Evolutionary conservation across 2,113 vertebrate species (phyloP), one percentile per base, ranked within the genome.

Genomic region (Paradoxurus hermaphroditus): DNA sequence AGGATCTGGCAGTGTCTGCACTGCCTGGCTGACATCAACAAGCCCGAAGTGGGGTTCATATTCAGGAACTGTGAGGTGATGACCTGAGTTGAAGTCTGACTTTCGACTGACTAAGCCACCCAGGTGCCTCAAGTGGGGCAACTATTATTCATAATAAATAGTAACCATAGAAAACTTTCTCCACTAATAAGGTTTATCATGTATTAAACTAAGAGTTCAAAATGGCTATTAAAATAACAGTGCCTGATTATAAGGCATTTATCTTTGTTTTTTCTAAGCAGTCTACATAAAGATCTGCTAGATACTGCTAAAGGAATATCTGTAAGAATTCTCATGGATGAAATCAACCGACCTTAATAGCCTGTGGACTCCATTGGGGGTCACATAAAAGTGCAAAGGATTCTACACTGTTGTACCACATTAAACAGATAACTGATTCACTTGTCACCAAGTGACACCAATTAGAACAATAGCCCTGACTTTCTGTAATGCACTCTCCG

Each of bases 361-460:
- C 53, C 89, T 86, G 49, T 88, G 59, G 59, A 1, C 23, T 97
- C 65, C 44, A 82, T 62, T 31, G 51, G 53, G 39, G 13, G n/a
- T 92, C 67, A 96, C 25, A 77, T 15, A 23, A 85, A 79, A 95
- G 15, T 67, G 14, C 5, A 90, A 95, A 94, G 46, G 6, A 5
- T 86, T 59, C 56, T 19, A 77, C 59, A 31, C 14, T 94, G 29
- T 29, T 85, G 19, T 84, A 25, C 16, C 67, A 85, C 23, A 83
- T 97, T 95, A 86, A 49, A n/a, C 56, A 96, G 44, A 72, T n/a
- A 78, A 79, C 62, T 95, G 82, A 94, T 95, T 97, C 97, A 67
- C 82, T 95, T 95, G 67, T 93, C 94, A 97, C 36, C 94, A 97
- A 88, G 94, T 95, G 67, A 92, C 94, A 97, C 36, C 94, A 97